Evolutionary conservation across 2,888 invertebrate species (phyloP), one percentile per base, ranked within the genome.

Genomic region (Plagodis pulveraria): DNA sequence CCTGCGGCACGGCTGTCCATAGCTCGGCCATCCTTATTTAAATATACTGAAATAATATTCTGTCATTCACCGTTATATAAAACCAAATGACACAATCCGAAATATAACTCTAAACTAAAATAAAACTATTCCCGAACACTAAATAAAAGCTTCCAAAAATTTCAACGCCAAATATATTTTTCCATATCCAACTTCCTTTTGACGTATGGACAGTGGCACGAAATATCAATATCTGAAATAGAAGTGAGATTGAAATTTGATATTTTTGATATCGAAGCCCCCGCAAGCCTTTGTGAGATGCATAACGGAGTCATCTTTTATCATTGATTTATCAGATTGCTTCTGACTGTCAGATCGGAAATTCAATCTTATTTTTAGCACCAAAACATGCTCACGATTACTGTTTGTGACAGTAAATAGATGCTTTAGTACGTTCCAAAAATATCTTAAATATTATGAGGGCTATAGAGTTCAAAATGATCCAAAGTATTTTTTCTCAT

Each of bases 301-400:
- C 77, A 76, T 70, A 77, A 74, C 78, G 67, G 74, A 74, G 71
- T 76, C 71, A 83, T 83, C 81, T 88, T 88, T 87, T 84, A 87
- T 88, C 86, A 88, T 80, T 74, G 81, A 84, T 81, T 82, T 84
- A 87, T 86, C 84, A 70, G 80, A 86, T 86, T 80, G 80, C 78
- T 77, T 71, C 76, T 72, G 73, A 67, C 72, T 71, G 77, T 71
- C 69, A 71, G 79, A 73, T 76, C 71, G 78, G 81, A 76, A 70
- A 84, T 80, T 83, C 84, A 81, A 85, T 85, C 80, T 80, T 76
- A 68, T 41, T 71, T 71, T 66, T 65, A 63, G 59, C 65, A 68
- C 66, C 57, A 55, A 35, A 63, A 67, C 50, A 57, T 63, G 59
- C 62, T 65, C 58, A 48, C 41, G 35, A 5, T 38, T n/a, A 6